Evolutionary conservation across 2,888 invertebrate genomes (phyloP).

Genomic region (Camptogramma bilineatum): DNA sequence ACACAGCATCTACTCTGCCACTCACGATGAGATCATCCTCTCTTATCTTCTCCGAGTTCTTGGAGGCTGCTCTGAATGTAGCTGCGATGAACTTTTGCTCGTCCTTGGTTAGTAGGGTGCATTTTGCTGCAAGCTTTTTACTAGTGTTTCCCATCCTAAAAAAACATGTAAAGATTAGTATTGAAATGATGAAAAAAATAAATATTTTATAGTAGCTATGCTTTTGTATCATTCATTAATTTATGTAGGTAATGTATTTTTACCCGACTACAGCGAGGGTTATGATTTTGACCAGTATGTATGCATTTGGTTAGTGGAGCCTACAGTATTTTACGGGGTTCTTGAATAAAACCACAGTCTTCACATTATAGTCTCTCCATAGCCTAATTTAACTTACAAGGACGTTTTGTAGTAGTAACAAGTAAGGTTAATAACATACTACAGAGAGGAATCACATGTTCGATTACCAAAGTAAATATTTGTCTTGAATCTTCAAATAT

Average conservation of each 20-base stretch:
- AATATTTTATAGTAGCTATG: too few relatives aligned
- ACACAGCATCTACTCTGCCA: slow-evolving; percentile 78
- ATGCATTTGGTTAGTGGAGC: too few relatives aligned
- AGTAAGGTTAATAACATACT: not conserved
- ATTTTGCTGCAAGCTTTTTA: slow-evolving; percentile 88
- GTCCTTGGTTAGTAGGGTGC: slow-evolving; percentile 87
- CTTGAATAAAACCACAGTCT: too few relatives aligned
- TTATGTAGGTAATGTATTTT: too few relatives aligned
- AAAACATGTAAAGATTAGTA: slow-evolving; percentile 17
- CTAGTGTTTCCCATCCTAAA: slow-evolving; percentile 86
- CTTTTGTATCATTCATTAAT: too few relatives aligned
- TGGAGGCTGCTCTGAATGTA: slow-evolving; percentile 87
- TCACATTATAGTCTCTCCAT: too few relatives aligned
- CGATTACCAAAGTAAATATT: slow-evolving; percentile 11
- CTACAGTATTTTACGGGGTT: too few relatives aligned
- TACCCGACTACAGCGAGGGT: too few relatives aligned
- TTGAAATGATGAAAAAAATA: not conserved
- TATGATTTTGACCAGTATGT: too few relatives aligned
- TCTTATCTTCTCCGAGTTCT: slow-evolving; percentile 87
- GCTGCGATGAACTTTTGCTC: slow-evolving; percentile 87
- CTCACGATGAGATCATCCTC: slow-evolving; percentile 89
- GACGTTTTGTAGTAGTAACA: not conserved
- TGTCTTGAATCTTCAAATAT: slow-evolving; percentile 7
- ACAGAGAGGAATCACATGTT: slow-evolving; percentile 8
- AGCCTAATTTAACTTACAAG: not conserved